Percentiles rank a stretch among this genome's conserved stretches.
Evolutionary conservation across 1,140 invertebrate genomes (phyloP).

Genomic region (Uloborus diversus): DNA sequence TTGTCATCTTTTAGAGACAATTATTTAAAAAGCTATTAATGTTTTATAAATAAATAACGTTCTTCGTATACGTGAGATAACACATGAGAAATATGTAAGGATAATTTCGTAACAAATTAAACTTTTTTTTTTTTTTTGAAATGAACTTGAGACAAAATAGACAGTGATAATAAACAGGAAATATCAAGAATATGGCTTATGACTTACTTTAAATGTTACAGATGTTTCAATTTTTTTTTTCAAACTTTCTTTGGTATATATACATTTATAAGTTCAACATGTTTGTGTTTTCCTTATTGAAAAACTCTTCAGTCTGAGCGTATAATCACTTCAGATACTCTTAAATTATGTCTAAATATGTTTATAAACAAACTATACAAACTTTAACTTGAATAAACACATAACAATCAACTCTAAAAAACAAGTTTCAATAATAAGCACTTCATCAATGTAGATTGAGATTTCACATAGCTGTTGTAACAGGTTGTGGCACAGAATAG

Average conservation of each 20-base stretch:
- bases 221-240: neutral
- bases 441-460: neutral
- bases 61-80: too few species aligned
- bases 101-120: too few species aligned
- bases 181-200: neutral
- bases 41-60: too few species aligned
- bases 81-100: too few species aligned
- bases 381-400: neutral
- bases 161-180: too few species aligned
- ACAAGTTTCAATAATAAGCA: neutral
- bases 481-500: slow-evolving; percentile 1
- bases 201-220: too few species aligned
- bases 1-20: too few species aligned
- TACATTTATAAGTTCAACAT: neutral
- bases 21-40: too few species aligned
- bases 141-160: too few species aligned
- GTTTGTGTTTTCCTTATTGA: neutral
- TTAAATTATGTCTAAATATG: neutral
- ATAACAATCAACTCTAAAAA: neutral
- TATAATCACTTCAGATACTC: too few species aligned
- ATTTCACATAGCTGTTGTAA: neutral
- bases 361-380: too few species aligned
- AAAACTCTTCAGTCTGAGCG: neutral
- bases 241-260: neutral
- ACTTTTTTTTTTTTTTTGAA: too few species aligned